Conservation (phyloP, 2,797 vertebrate genomes). For the Geotrypetes seraphini region DNA sequence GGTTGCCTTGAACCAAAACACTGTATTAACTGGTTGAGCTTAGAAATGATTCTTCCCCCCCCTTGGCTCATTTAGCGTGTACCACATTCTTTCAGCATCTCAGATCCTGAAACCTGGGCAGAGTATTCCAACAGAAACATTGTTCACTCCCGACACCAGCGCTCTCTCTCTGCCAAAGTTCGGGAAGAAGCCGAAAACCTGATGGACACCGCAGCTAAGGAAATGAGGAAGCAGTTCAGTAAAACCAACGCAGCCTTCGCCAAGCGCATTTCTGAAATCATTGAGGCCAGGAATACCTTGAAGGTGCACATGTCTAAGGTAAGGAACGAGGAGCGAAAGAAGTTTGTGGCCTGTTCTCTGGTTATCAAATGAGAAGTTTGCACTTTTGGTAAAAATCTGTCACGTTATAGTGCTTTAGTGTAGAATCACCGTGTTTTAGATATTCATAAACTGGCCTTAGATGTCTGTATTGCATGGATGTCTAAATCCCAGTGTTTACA, state of each 20-base stretch:
- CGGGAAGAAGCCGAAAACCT: constrained; percentile 34
- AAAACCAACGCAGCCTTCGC: constrained; percentile 45
- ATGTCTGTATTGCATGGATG: too few relatives aligned
- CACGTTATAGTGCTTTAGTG: too few relatives aligned
- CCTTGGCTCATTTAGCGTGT: background rate
- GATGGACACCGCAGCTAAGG: constrained; percentile 26
- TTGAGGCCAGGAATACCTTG: constrained; percentile 41
- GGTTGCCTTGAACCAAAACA: too few relatives aligned
- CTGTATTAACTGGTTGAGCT: background rate
- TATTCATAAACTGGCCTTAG: too few relatives aligned
- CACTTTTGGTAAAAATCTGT: too few relatives aligned
- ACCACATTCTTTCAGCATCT: constrained; percentile 13
- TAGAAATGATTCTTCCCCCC: background rate
- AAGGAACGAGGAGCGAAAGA: background rate
- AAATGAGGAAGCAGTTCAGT: constrained; percentile 46
- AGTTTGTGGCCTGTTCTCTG: accelerated
- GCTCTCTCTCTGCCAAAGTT: constrained; percentile 39
- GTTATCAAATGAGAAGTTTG: background rate
- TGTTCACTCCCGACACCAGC: constrained; percentile 36
- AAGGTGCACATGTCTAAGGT: constrained; percentile 45
- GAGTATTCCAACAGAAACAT: constrained; percentile 51
- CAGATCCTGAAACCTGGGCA: constrained; percentile 31
- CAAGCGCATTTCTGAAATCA: constrained; percentile 25
- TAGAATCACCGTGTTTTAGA: too few relatives aligned
- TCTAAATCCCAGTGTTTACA: too few relatives aligned